These are phyloP conservation scores for Panulirus ornatus DNA, from an alignment of 1,140 invertebrate species.

Conservation along the genomic window DNA sequence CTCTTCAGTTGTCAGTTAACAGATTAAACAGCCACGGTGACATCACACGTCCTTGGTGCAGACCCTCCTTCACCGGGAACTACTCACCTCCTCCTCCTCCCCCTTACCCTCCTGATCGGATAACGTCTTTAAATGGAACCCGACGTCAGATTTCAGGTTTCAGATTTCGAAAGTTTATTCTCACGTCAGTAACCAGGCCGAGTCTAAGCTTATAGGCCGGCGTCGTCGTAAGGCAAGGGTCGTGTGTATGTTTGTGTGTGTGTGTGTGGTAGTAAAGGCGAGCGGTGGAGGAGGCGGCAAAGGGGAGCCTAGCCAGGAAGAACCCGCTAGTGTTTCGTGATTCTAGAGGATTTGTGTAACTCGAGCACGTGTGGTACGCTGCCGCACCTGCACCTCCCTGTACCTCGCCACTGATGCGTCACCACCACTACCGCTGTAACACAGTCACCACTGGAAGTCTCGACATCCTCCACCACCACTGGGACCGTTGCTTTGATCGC, in stretches of 20 bases:
- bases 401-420: not conserved
- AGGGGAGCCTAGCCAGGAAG: not conserved
- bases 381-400: constrained; percentile 3
- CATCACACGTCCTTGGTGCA: not conserved
- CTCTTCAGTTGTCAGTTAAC: too few relatives aligned
- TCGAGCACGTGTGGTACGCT: too few relatives aligned
- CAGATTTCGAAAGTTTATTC: too few relatives aligned
- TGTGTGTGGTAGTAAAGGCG: not conserved
- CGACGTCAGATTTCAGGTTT: not conserved
- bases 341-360: too few relatives aligned
- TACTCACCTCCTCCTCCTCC: too few relatives aligned
- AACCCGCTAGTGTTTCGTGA: too few relatives aligned
- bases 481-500: not conserved
- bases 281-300: not conserved
- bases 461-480: not conserved
- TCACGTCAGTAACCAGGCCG: too few relatives aligned
- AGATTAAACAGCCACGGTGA: too few relatives aligned
- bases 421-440: too few relatives aligned
- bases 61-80: not conserved
- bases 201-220: too few relatives aligned
- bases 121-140: too few relatives aligned
- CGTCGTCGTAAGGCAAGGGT: not conserved
- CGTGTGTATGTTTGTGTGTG: not conserved
- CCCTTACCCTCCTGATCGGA: too few relatives aligned
- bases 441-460: not conserved